phyloP scores from a whole-genome alignment of 2,113 vertebrate genomes.

The Phyllopteryx taeniolatus region DNA sequence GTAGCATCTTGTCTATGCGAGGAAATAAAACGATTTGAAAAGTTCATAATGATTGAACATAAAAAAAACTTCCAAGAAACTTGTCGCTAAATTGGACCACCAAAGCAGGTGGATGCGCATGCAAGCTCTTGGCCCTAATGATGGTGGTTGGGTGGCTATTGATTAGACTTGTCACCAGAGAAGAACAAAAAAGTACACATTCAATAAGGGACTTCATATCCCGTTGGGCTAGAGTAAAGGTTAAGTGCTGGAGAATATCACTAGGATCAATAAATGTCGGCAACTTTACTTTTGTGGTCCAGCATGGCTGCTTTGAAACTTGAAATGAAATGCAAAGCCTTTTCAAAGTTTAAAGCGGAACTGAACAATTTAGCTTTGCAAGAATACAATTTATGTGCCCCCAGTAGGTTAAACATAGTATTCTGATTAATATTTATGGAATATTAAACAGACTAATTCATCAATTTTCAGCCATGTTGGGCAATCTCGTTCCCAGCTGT shows the following conservation, averaged over 20 bases:
- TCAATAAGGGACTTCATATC: slow-evolving; percentile 80
- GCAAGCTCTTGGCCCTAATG: slow-evolving; percentile 64
- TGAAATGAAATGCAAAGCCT: neutral
- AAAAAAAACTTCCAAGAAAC: slow-evolving; percentile 2
- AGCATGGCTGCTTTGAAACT: slow-evolving; percentile 26
- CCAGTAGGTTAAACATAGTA: too few relatives aligned
- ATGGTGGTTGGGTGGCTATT: slow-evolving; percentile 61
- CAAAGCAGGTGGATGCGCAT: slow-evolving; percentile 21
- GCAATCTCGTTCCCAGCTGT: too few relatives aligned
- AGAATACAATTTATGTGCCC: too few relatives aligned
- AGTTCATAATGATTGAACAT: slow-evolving; percentile 26
- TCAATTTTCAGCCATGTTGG: too few relatives aligned
- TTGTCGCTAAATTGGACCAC: neutral
- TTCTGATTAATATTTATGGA: too few relatives aligned
- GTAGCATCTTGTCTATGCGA: slow-evolving; percentile 68
- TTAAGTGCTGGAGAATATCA: slow-evolving; percentile 80
- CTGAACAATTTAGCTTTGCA: too few relatives aligned
- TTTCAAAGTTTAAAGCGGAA: too few relatives aligned
- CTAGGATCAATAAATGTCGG: slow-evolving; percentile 75
- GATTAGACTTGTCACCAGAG: slow-evolving; percentile 75
- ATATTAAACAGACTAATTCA: too few relatives aligned
- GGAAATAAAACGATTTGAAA: slow-evolving; percentile 47
- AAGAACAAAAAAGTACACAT: slow-evolving; percentile 80
- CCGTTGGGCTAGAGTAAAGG: slow-evolving; percentile 77
- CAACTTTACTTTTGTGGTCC: slow-evolving; percentile 70